These are phyloP conservation scores for Urocynchramus pylzowi DNA, from an alignment of 2,113 vertebrate species.

Conservation along the genomic window DNA sequence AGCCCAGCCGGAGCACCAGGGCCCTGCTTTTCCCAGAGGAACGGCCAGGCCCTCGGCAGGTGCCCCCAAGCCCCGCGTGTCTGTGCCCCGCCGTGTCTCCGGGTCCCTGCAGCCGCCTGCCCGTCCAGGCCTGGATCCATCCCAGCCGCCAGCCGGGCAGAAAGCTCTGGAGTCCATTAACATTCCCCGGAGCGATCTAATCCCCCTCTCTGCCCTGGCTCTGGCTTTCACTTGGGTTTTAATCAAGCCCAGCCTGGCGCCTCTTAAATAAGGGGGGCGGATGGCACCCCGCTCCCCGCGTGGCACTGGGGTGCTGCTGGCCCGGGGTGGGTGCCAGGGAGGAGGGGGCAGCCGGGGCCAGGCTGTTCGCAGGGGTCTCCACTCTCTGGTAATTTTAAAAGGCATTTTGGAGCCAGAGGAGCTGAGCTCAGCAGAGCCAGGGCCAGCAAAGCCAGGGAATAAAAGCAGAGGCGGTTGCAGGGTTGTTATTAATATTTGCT, in stretches of 20 bases:
- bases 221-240: constrained; percentile 19
- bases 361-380: neutral
- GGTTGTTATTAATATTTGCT: constrained; percentile 13
- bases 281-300: neutral
- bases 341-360: neutral
- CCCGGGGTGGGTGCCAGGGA: neutral
- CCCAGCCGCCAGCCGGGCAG: neutral
- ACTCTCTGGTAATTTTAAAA: constrained; percentile 35
- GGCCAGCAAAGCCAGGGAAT: constrained; percentile 33
- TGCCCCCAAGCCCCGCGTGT: neutral
- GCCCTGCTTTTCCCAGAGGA: neutral
- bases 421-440: constrained; percentile 60
- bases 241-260: constrained; percentile 54
- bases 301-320: neutral
- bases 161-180: constrained; percentile 52
- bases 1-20: neutral
- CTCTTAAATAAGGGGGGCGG: neutral
- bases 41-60: neutral
- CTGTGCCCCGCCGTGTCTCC: neutral
- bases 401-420: constrained; percentile 46
- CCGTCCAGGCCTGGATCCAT: neutral
- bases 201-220: constrained; percentile 44
- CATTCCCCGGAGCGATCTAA: constrained; percentile 30
- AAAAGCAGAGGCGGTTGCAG: constrained; percentile 3
- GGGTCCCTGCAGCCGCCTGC: neutral